Base-by-base conservation (phyloP, 2,888 invertebrate genomes). In the Anorthoa munda region DNA sequence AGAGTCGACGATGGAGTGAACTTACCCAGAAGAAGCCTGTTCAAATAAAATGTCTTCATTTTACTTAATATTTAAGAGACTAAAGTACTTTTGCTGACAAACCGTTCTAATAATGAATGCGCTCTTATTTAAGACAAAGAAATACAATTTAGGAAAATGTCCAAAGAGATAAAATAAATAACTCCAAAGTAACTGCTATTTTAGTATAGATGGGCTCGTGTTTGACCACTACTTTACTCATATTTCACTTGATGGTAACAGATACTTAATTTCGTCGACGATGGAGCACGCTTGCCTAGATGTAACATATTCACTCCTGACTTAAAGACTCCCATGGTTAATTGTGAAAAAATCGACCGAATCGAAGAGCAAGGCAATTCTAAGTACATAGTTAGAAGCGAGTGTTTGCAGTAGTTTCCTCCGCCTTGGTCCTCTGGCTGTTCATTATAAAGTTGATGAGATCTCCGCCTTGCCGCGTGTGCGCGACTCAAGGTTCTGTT, bases 381-480 rank as follows among this genome's bases (percentile, higher is more conserved):
- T 12, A 48, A 75, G 63, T 51, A 56, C 31, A 72, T 1, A 46
- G 18, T 51, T n/a, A 18, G 55, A 5, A 39, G 31, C 26, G 26
- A 46, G 26, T 46, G n/a, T 53, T 48, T 4, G 26, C n/a, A 26
- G 26, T 26, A 59, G 50, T 64, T 48, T 50, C 21, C 12, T 48
- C 26, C n/a, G n/a, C 21, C 39, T 50, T 55, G 13, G 48, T 13
- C 45, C 53, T 46, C 59, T 50, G 59, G 48, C 26, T 58, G 55
- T n/a, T 70, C 67, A 84, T 84, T 81, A 84, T 67, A 81, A 81
- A 81, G 81, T 81, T 39, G 55, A 84, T 84, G 84, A 81, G 65
- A 23, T 21, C 15, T 12, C 53, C 13, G 48, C 12, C 11, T 13
- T 18, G 61, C 0, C 26, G 75, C n/a, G 45, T 11, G 61, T 15